Base-by-base conservation (phyloP, 2,797 vertebrate genomes). In the Centropyge bicolor region DNA sequence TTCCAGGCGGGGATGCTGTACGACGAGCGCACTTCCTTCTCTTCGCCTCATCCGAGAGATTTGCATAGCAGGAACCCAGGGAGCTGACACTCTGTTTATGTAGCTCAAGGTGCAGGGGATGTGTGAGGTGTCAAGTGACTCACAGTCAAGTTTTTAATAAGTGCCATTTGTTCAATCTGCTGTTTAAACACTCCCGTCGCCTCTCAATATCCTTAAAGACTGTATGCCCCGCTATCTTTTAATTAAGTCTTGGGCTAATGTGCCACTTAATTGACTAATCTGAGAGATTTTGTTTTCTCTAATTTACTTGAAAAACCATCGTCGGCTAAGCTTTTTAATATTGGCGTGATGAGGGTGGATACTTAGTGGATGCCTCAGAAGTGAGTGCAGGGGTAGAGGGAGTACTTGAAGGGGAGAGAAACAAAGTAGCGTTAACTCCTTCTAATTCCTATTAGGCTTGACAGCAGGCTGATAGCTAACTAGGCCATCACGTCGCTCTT, bases 191-290 rank as follows among this genome's bases (percentile, higher is more conserved):
- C 90, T 92, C 92, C 78, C 64, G 79, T 87, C 86, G 83, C 84
- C 88, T 90, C 90, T 87, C 89, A 90, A 85, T 93, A 91, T 93
- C 93, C 93, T 95, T 95, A 94, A 95, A 95, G 93, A 94, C 92
- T 86, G 87, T 81, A 88, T 90, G 90, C 87, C 90, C 90, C 80
- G 78, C 90, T 95, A 95, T 95, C 95, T 96, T 96, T 95, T 96
- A 96, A 96, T 96, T 96, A 96, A 95, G 93, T 95, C 93, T 91
- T 61, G 61, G 91, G 92, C 95, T 96, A 96, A 96, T 96, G 94
- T 95, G 94, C 92, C 94, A 94, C 93, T 95, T 96, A 96, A 96
- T 95, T 95, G 94, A 94, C 95, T 95, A 95, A 96, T 96, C 95
- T 91, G 86, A 80, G 90, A 93, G 93, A 96, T 96, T 95, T 96